Evolutionary conservation across 2,888 invertebrate genomes (phyloP).

Genomic region (Dicranocentrus wangi): DNA sequence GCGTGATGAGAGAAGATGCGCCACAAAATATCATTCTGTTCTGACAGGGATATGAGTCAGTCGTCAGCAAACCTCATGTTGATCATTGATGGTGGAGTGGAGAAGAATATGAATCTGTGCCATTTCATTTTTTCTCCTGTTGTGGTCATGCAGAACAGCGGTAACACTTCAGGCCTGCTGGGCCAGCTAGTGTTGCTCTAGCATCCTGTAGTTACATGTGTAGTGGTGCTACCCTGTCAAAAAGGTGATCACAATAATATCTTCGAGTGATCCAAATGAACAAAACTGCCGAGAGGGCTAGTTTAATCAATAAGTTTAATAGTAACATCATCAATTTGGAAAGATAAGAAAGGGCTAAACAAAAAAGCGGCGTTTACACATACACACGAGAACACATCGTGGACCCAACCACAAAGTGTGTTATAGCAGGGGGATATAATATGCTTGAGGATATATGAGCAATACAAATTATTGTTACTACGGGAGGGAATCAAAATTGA

Average conservation of each 20-base stretch:
- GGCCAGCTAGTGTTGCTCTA: too few relatives aligned
- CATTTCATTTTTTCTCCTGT: constrained; percentile 42
- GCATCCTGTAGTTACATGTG: constrained; percentile 45
- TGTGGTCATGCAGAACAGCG: constrained; percentile 42
- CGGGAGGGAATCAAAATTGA: constrained; percentile 66
- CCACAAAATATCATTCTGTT: constrained; percentile 44
- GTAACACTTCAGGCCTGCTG: too few relatives aligned
- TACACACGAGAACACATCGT: not conserved
- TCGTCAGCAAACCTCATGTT: constrained; percentile 47
- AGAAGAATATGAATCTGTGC: too few relatives aligned
- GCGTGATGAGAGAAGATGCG: not conserved
- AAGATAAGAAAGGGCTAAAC: constrained; percentile 38
- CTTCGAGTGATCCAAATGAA: constrained; percentile 27
- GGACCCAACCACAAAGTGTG: too few relatives aligned
- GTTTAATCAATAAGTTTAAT: constrained; percentile 64
- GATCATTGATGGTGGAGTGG: too few relatives aligned
- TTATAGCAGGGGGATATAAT: not conserved
- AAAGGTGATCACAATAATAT: constrained; percentile 55
- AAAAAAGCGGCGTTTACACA: constrained; percentile 26
- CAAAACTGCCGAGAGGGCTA: constrained; percentile 55
- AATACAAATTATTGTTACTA: constrained; percentile 55
- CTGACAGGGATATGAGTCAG: constrained; percentile 52
- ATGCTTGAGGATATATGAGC: constrained; percentile 10
- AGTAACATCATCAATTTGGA: constrained; percentile 58
- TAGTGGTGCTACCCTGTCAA: constrained; percentile 36